A percentile compares a stretch with the other conserved stretches of the same genome.
phyloP scores from a whole-genome alignment of 2,797 vertebrate species.

The Takifugu ocellatus region DNA sequence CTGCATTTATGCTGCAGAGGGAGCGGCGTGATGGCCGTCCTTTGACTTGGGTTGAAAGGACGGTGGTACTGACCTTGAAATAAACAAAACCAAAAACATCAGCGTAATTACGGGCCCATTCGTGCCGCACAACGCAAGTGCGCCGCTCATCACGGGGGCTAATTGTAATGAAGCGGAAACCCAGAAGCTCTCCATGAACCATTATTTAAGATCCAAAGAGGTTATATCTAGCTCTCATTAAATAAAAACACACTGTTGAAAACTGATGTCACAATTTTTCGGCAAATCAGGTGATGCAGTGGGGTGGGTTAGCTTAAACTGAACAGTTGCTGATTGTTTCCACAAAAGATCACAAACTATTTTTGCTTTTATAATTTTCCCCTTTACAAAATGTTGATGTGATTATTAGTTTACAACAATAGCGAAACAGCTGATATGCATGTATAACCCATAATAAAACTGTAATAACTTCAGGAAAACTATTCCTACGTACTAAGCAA shows the following conservation, averaged over 20 bases:
- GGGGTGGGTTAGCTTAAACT: no score
- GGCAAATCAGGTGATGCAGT: no score
- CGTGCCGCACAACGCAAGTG: constrained; percentile 18
- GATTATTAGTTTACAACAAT: no score
- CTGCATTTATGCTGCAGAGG: constrained; percentile 20
- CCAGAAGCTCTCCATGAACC: constrained; percentile 2
- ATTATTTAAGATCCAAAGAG: constrained; percentile 4
- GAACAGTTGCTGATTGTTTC: no score
- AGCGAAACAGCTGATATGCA: no score
- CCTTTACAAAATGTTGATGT: background rate
- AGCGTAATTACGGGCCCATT: constrained; percentile 17
- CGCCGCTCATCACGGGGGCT: background rate
- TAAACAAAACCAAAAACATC: constrained; percentile 13
- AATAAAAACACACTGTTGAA: no score
- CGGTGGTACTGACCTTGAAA: constrained; percentile 13
- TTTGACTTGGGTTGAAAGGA: constrained; percentile 26
- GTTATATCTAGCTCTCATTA: background rate
- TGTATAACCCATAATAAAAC: background rate
- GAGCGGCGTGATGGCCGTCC: constrained; percentile 14
- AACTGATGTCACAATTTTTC: no score
- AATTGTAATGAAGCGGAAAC: constrained; percentile 5
- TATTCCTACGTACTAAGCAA: no score
- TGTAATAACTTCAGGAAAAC: no score
- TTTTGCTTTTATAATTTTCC: background rate
- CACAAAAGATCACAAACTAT: no score